Evolutionary conservation across 23 tunicate species (phyloP).

Genomic region (Halocynthia roretzi): DNA sequence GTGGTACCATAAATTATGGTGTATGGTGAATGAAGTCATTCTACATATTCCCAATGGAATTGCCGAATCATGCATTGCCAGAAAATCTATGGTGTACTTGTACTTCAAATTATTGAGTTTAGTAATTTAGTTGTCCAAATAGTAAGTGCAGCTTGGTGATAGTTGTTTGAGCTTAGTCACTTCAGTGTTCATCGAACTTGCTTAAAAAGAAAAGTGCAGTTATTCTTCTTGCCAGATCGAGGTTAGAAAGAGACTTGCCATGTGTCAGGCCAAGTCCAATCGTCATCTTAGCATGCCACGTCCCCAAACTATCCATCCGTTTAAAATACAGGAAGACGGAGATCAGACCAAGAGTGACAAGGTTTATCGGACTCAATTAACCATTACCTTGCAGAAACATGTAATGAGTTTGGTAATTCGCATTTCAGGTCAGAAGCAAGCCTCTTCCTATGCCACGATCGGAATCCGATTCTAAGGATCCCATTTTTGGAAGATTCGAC

Average conservation of each 20-base stretch:
- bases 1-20: neutral
- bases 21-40: too few relatives aligned
- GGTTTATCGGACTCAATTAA: constrained; percentile 1
- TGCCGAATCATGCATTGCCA: too few relatives aligned
- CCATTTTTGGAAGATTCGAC: constrained; percentile 73
- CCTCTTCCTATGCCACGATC: constrained; percentile 86
- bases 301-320: constrained; percentile 40
- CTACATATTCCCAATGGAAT: too few relatives aligned
- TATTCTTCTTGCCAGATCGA: constrained; percentile 23
- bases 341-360: constrained; percentile 1
- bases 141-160: too few relatives aligned
- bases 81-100: too few relatives aligned
- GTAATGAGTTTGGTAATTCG: neutral
- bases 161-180: too few relatives aligned
- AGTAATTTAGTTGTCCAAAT: too few relatives aligned
- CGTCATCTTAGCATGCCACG: constrained; percentile 56
- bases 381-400: neutral
- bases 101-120: too few relatives aligned
- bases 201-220: too few relatives aligned
- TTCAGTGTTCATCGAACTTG: too few relatives aligned
- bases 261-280: constrained; percentile 1
- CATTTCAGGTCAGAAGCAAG: constrained; percentile 62
- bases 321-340: constrained; percentile 12
- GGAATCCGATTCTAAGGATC: constrained; percentile 76
- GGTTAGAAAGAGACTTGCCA: constrained; percentile 33